These are phyloP conservation scores for Brachionus manjavacas DNA, from an alignment of 1,140 invertebrate genomes.

Conservation along the genomic window DNA sequence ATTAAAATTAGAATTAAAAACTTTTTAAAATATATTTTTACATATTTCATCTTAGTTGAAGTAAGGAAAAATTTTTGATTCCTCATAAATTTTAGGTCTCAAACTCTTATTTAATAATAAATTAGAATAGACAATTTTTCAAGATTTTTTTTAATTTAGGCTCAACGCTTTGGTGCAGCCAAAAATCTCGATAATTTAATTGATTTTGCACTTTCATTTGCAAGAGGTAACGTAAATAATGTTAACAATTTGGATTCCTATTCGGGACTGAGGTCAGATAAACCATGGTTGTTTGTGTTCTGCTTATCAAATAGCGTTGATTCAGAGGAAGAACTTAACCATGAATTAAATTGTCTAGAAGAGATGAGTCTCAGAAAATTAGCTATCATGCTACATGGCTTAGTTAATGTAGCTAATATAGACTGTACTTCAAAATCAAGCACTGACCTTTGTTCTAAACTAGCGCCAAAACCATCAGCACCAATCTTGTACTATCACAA, in stretches of 20 bases:
- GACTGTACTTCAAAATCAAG: not conserved
- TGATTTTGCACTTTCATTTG: slow-evolving; percentile 54
- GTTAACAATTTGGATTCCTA: not conserved
- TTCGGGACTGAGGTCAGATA: slow-evolving; percentile 16
- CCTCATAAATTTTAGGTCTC: no score
- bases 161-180: slow-evolving; percentile 57
- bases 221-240: slow-evolving; percentile 49
- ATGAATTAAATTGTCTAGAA: slow-evolving; percentile 57
- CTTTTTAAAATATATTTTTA: no score
- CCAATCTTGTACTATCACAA: not conserved
- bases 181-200: slow-evolving; percentile 50
- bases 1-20: no score
- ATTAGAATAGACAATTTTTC: not conserved
- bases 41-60: no score
- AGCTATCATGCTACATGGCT: slow-evolving; percentile 64
- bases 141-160: slow-evolving; percentile 45
- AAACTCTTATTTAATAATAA: not conserved
- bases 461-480: not conserved
- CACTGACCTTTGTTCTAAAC: not conserved
- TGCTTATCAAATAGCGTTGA: slow-evolving; percentile 54
- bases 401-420: slow-evolving; percentile 27
- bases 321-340: slow-evolving; percentile 46
- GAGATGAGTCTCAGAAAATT: slow-evolving; percentile 62
- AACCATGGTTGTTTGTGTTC: slow-evolving; percentile 57
- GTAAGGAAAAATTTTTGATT: no score